Evolutionary conservation across 2,888 invertebrate genomes (phyloP).

Genomic region (Griposia aprilina): DNA sequence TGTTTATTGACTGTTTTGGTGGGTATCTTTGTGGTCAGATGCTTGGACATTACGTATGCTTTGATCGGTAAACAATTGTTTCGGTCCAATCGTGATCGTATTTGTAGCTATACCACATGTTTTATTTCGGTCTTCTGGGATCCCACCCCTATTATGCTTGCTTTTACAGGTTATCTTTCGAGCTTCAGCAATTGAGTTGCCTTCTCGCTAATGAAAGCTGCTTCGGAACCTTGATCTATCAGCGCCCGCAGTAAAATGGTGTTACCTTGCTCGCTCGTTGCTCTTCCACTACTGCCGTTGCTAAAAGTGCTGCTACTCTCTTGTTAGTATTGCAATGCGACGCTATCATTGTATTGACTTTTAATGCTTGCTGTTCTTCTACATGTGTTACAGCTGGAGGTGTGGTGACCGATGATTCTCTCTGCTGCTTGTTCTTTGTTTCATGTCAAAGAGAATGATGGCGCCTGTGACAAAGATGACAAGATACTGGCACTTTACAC

Average conservation of each 20-base stretch:
- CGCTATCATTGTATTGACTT: constrained; percentile 9
- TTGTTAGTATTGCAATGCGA: background rate
- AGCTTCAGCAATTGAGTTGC: constrained; percentile 4
- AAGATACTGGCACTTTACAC: constrained; percentile 10
- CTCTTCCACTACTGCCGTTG: constrained; percentile 1
- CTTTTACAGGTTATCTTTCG: background rate
- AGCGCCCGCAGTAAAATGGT: background rate
- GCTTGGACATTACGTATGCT: background rate
- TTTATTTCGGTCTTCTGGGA: constrained; percentile 1
- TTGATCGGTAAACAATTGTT: background rate
- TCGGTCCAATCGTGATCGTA: background rate
- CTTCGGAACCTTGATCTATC: background rate
- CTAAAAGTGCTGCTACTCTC: constrained; percentile 3
- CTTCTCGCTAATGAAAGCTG: background rate
- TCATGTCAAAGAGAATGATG: constrained; percentile 4
- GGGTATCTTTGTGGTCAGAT: background rate
- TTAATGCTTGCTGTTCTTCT: background rate
- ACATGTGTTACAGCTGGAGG: constrained; percentile 3
- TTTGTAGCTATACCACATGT: constrained; percentile 1
- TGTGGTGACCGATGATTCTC: background rate
- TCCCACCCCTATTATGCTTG: background rate
- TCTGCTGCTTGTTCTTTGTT: background rate
- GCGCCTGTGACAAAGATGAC: constrained; percentile 4
- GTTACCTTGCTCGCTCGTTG: constrained; percentile 1
- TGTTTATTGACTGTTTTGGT: background rate